Conservation (phyloP, 1,140 invertebrate genomes). For the Anoplophora glabripennis region DNA sequence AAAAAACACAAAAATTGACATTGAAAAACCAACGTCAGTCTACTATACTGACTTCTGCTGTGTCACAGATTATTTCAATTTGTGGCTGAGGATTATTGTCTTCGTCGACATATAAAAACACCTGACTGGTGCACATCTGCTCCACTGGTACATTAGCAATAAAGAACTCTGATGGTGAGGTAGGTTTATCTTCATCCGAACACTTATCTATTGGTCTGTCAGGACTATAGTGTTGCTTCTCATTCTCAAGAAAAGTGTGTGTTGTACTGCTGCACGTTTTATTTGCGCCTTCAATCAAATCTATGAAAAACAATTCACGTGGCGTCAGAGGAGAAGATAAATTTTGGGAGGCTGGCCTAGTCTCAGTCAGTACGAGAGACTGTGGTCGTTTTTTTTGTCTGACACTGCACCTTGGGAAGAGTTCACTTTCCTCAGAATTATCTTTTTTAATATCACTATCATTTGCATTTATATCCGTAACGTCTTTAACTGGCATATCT, state of each 20-base stretch:
- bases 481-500: no score
- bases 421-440: not conserved
- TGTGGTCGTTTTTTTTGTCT: not conserved
- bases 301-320: slow-evolving; percentile 49
- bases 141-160: slow-evolving; percentile 35
- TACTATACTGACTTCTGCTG: not conserved
- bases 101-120: slow-evolving; percentile 29
- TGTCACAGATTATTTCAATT: slow-evolving; percentile 7
- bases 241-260: slow-evolving; percentile 24
- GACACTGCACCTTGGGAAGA: no score
- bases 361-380: not conserved
- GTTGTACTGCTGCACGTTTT: slow-evolving; percentile 6
- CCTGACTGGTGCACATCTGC: slow-evolving; percentile 25
- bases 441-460: slow-evolving; percentile 8
- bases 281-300: slow-evolving; percentile 46
- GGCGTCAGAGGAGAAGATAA: slow-evolving; percentile 42
- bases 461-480: not conserved
- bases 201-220: not conserved
- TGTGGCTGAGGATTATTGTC: not conserved
- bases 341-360: slow-evolving; percentile 12
- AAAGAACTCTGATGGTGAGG: slow-evolving; percentile 31
- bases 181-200: not conserved
- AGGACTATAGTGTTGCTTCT: slow-evolving; percentile 17
- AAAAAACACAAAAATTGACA: no score
- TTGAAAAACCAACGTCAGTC: no score